These are phyloP conservation scores for Elymnias hypermnestra DNA, from an alignment of 1,140 invertebrate genomes.

Conservation along the genomic window DNA sequence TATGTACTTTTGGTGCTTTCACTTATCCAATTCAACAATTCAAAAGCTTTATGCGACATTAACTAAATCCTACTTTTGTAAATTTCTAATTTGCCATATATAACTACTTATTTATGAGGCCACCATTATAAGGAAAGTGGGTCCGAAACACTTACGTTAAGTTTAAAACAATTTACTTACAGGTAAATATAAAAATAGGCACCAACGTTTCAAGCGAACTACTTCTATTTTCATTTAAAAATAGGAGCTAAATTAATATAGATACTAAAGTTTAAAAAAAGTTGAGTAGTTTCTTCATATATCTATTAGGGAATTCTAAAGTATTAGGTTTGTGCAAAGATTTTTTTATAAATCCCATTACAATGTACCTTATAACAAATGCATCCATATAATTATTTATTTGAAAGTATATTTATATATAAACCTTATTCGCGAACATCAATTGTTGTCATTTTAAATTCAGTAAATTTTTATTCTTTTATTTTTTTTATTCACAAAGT, in stretches of 20 bases:
- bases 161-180: constrained; percentile 26
- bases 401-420: too few species aligned
- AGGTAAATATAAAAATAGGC: constrained; percentile 36
- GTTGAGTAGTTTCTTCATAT: constrained; percentile 24
- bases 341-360: background rate
- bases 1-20: too few species aligned
- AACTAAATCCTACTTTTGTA: too few species aligned
- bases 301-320: constrained; percentile 24
- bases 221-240: constrained; percentile 30
- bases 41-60: too few species aligned
- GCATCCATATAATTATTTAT: background rate
- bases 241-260: constrained; percentile 17
- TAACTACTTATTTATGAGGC: too few species aligned
- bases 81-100: too few species aligned
- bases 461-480: too few species aligned
- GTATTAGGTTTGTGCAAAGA: constrained; percentile 21
- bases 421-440: too few species aligned
- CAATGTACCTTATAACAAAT: constrained; percentile 15
- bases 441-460: too few species aligned
- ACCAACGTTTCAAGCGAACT: constrained; percentile 42
- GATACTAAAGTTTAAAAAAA: constrained; percentile 13
- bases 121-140: too few species aligned
- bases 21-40: too few species aligned
- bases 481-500: too few species aligned
- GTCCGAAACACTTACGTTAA: constrained; percentile 16